Percentiles rank a stretch among this genome's conserved stretches.
Conservation (phyloP, 2,113 vertebrate species). For the Hippolais icterina region DNA sequence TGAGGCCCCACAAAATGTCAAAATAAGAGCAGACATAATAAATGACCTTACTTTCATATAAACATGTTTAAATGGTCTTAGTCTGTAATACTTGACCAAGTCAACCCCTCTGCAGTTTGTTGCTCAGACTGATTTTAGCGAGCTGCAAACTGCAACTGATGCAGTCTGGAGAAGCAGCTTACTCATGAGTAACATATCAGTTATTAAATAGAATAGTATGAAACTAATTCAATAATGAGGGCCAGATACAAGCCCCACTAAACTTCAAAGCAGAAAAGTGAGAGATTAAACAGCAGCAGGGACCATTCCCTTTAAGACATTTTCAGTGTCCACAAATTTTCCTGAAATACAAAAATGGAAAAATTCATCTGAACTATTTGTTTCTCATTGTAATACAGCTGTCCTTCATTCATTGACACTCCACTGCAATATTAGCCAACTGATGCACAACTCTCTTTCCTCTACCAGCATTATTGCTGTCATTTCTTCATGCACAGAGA, state of each 20-base stretch:
- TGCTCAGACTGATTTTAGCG: neutral
- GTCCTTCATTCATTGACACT: neutral
- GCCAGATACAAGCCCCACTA: neutral
- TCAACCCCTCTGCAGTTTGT: neutral
- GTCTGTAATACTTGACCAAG: neutral
- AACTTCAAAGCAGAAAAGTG: neutral
- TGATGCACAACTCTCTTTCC: neutral
- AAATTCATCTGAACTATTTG: neutral
- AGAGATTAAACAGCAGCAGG: neutral
- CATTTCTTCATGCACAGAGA: neutral
- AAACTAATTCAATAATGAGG: neutral
- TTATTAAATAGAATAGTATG: neutral
- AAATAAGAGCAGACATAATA: neutral
- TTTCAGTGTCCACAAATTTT: neutral
- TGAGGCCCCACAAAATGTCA: neutral
- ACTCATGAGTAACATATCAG: neutral
- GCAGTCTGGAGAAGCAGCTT: neutral
- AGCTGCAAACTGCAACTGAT: neutral
- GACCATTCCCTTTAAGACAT: neutral
- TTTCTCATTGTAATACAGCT: neutral
- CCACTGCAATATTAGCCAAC: neutral
- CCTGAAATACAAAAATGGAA: neutral
- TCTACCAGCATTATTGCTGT: neutral
- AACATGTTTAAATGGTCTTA: neutral
- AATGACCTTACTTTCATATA: neutral